phyloP scores from a whole-genome alignment of 2,797 vertebrate species.

The Glossophaga mutica region DNA sequence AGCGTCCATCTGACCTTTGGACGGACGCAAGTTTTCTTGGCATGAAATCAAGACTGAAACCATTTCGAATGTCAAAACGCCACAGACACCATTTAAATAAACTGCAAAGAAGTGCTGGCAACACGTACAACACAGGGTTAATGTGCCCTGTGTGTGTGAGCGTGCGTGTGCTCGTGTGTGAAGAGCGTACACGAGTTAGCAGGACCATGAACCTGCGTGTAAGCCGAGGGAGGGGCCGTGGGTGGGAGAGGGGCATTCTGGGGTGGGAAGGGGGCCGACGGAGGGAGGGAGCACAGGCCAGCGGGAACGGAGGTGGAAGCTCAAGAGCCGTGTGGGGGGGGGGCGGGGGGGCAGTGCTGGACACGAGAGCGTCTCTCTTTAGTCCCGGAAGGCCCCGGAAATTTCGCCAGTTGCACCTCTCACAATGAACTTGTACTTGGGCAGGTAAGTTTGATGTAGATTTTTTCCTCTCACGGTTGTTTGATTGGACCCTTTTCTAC shows the following conservation, averaged over 20 bases:
- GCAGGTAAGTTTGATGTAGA: not conserved
- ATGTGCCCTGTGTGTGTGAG: not conserved
- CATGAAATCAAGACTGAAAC: not conserved
- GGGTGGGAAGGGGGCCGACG: rapidly evolving
- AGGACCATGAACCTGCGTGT: not conserved
- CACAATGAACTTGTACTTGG: not conserved
- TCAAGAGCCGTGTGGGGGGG: not conserved
- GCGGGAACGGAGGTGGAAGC: not conserved
- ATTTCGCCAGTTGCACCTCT: not conserved
- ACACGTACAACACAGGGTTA: not conserved
- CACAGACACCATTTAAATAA: not conserved
- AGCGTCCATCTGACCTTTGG: not conserved
- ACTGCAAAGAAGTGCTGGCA: not conserved
- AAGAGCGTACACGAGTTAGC: too few relatives aligned
- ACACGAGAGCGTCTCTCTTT: rapidly evolving
- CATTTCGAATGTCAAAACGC: not conserved
- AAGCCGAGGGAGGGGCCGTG: not conserved
- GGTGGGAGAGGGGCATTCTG: not conserved
- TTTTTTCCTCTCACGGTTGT: not conserved
- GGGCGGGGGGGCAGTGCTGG: rapidly evolving
- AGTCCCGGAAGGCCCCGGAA: not conserved
- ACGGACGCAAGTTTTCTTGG: not conserved
- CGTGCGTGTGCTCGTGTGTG: not conserved
- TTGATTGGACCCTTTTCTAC: not conserved
- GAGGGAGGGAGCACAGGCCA: not conserved